A percentile compares a stretch with the other conserved stretches of the same genome.
These are phyloP conservation scores for Myotis lucifugus DNA, from an alignment of 2,113 vertebrate genomes.

Conservation along the genomic window DNA sequence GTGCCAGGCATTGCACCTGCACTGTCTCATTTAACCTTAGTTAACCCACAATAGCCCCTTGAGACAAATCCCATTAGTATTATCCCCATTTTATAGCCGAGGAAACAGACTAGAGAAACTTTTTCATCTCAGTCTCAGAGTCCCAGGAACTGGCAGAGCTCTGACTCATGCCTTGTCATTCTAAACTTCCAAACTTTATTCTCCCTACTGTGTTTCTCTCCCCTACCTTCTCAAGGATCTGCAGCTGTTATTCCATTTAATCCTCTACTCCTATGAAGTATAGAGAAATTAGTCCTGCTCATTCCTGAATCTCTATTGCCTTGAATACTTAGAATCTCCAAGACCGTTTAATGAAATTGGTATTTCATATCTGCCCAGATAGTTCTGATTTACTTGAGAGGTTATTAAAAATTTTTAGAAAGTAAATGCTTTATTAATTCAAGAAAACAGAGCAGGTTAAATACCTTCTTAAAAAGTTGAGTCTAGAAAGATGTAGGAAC, in stretches of 20 bases:
- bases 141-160: background rate
- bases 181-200: background rate
- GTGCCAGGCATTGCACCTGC: background rate
- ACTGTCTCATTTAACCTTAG: background rate
- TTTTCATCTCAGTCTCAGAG: background rate
- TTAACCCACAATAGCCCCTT: background rate
- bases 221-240: background rate
- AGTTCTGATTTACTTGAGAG: background rate
- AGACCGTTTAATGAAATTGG: background rate
- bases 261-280: background rate
- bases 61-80: background rate
- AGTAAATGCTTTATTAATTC: background rate
- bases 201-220: background rate
- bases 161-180: background rate
- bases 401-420: background rate
- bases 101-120: background rate
- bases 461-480: background rate
- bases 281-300: background rate
- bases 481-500: background rate
- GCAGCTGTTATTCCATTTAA: background rate
- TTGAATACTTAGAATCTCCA: background rate
- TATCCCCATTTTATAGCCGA: background rate
- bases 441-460: background rate
- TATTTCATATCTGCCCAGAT: background rate
- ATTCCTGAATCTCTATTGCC: background rate